phyloP scores from a whole-genome alignment of 2,888 invertebrate genomes.

The Poecilobothrus nobilitatus region DNA sequence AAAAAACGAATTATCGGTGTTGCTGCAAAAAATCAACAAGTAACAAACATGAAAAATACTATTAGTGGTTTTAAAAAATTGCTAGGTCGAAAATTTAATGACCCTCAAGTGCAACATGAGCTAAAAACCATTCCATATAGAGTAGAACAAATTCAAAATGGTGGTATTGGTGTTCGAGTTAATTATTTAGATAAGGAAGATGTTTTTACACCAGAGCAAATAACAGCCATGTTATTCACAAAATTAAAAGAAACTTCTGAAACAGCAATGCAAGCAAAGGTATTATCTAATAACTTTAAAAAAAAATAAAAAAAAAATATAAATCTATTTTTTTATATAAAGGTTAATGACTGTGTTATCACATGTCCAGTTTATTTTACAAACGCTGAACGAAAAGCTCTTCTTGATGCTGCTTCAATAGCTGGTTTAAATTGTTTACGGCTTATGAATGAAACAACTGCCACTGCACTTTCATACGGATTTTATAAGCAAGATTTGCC shows the following conservation, averaged over 20 bases:
- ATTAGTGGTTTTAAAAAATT: slow-evolving; percentile 88
- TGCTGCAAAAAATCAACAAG: slow-evolving; percentile 92
- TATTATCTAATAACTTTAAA: slow-evolving; percentile 18
- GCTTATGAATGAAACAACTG: slow-evolving; percentile 94
- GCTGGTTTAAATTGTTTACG: slow-evolving; percentile 89
- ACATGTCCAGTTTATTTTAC: slow-evolving; percentile 92
- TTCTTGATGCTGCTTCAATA: slow-evolving; percentile 85
- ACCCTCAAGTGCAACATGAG: slow-evolving; percentile 82
- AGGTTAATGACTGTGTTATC: slow-evolving; percentile 86
- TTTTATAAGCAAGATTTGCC: slow-evolving; percentile 98
- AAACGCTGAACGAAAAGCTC: slow-evolving; percentile 84
- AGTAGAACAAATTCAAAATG: slow-evolving; percentile 66
- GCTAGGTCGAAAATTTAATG: slow-evolving; percentile 81
- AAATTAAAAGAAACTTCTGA: slow-evolving; percentile 91
- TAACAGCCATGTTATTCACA: slow-evolving; percentile 92
- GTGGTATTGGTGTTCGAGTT: slow-evolving; percentile 79
- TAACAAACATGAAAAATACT: slow-evolving; percentile 96
- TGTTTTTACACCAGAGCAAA: slow-evolving; percentile 84
- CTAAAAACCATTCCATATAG: slow-evolving; percentile 69
- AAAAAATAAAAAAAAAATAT: not conserved
- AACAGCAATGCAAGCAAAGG: slow-evolving; percentile 73
- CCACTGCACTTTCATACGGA: slow-evolving; percentile 92
- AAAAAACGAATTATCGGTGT: slow-evolving; percentile 91
- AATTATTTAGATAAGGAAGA: slow-evolving; percentile 79
- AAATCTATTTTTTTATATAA: not conserved